A percentile compares a stretch with the other conserved stretches of the same genome.
Evolutionary conservation across 2,797 vertebrate genomes (phyloP).

Genomic region (Lutjanus argentimaculatus): DNA sequence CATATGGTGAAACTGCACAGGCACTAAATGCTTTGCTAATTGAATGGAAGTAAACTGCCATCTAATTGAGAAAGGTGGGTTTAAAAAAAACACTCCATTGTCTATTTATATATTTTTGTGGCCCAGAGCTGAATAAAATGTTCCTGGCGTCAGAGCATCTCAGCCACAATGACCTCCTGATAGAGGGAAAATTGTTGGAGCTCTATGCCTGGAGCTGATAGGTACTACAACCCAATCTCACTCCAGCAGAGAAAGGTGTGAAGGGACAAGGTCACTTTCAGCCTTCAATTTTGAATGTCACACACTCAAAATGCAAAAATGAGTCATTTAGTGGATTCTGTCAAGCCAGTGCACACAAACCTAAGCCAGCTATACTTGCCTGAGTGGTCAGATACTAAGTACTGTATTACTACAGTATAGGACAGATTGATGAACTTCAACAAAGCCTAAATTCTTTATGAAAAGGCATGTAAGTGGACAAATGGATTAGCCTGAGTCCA

Average conservation of each 20-base stretch:
- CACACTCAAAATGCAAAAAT: slow-evolving; percentile 38
- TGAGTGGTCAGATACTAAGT: slow-evolving; percentile 28
- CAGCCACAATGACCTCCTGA: slow-evolving; percentile 26
- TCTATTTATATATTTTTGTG: slow-evolving; percentile 13
- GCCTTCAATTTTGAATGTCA: slow-evolving; percentile 43
- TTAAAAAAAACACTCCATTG: slow-evolving; percentile 8
- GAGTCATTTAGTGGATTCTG: slow-evolving; percentile 24
- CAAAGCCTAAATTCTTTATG: slow-evolving; percentile 31
- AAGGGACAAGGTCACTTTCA: slow-evolving; percentile 43
- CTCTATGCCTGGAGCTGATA: slow-evolving; percentile 35
- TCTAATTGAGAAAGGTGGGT: slow-evolving; percentile 23
- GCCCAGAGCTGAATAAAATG: slow-evolving; percentile 17
- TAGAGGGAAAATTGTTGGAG: slow-evolving; percentile 27
- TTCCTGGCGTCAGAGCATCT: slow-evolving; percentile 11
- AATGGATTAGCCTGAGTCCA: slow-evolving; percentile 41
- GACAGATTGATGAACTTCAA: slow-evolving; percentile 39
- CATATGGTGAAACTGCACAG: slow-evolving; percentile 29
- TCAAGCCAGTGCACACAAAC: slow-evolving; percentile 25
- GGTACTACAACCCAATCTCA: slow-evolving; percentile 29
- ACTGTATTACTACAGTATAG: slow-evolving; percentile 21
- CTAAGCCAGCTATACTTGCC: slow-evolving; percentile 35
- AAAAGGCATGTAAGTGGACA: slow-evolving; percentile 23
- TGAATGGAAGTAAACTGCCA: slow-evolving; percentile 12
- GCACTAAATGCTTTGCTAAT: slow-evolving; percentile 44
- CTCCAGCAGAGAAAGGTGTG: slow-evolving; percentile 20